Evolutionary conservation across 2,113 vertebrate species (phyloP), one percentile per base, ranked within the genome.

Genomic region (Pygoscelis antarcticus): DNA sequence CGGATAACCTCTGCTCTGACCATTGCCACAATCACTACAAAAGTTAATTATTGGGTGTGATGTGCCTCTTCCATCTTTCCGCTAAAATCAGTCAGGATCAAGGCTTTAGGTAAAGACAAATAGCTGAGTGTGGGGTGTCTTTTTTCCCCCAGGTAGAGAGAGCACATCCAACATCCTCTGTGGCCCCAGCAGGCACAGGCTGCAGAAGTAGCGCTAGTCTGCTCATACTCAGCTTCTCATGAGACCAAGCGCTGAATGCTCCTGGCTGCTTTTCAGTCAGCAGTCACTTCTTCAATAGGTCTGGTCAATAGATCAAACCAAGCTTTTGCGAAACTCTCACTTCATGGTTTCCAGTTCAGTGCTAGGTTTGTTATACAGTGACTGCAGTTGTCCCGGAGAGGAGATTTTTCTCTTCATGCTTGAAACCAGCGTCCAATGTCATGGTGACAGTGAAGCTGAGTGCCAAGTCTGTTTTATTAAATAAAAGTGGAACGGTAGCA

Each of bases 41-140:
- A 97, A 96, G 72, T 89, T 97, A 97, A 97, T 98, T 96, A 85
- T 38, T 64, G 68, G 57, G 82, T 89, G 57, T 70, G 93, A 51
- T 38, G 68, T 74, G 29, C 70, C 29, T 95, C 23, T 27, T 96
- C 93, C 90, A 94, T 96, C 87, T 96, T 97, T 82, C 70, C 91
- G 88, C 36, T 44, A 93, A 94, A 93, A 97, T 71, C 87, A 47
- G 78, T 77, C 55, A 89, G 81, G 30, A 58, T 93, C 64, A 89
- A 87, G 49, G 61, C 46, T 94, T 95, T 82, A 68, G 65, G 44
- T 80, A 20, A 78, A 95, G 83, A 87, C 16, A 68, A 71, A 82
- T 15, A 85, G 32, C 18, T 64, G n/a, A 69, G 15, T 25, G 20
- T 68, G 38, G 49, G 21, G 4, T 58, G 4, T 58, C 42, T 76